Conservation (phyloP, 2,797 vertebrate genomes). For the Pangasius sanitwongsei region DNA sequence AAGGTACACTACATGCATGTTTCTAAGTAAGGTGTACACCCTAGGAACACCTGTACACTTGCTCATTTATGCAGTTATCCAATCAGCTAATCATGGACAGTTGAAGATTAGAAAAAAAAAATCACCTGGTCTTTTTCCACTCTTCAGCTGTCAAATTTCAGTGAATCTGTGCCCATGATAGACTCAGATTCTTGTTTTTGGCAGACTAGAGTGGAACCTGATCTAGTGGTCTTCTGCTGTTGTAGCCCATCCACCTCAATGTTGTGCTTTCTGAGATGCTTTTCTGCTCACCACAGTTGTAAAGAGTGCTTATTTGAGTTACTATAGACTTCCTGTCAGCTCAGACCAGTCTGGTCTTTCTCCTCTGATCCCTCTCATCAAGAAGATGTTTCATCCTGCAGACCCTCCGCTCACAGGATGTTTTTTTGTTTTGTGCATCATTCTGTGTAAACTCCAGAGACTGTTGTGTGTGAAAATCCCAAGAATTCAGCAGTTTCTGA, state of each 20-base stretch:
- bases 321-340: background rate
- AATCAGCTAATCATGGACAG: background rate
- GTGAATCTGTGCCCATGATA: background rate
- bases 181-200: background rate
- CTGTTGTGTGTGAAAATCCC: background rate
- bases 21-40: background rate
- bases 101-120: background rate
- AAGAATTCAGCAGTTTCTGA: no score
- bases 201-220: background rate
- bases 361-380: background rate
- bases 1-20: background rate
- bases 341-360: background rate
- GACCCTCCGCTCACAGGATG: background rate
- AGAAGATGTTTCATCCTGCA: background rate
- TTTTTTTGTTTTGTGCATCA: no score
- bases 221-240: background rate
- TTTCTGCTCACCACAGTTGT: background rate
- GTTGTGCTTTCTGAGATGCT: background rate
- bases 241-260: background rate
- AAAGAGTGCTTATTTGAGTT: background rate
- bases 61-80: background rate
- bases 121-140: background rate
- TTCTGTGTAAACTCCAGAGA: background rate
- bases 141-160: background rate
- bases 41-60: background rate